Percentiles rank a stretch among this genome's conserved stretches.
Evolutionary conservation across 1,140 invertebrate species (phyloP).

Genomic region (Helicoverpa zea): DNA sequence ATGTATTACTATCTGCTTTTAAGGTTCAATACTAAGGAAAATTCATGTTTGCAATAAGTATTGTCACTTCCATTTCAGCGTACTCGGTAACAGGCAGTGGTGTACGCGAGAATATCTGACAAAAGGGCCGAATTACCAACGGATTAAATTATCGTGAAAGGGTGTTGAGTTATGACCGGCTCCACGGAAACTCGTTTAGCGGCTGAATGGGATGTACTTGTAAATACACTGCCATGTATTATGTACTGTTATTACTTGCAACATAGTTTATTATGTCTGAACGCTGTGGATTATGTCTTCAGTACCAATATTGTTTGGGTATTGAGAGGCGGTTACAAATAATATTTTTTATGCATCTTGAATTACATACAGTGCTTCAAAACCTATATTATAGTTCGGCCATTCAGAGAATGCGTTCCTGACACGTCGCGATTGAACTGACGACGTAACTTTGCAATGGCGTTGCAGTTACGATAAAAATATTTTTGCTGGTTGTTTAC

Average conservation of each 20-base stretch:
- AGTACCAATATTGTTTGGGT: not conserved
- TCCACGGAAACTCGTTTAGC: slow-evolving; percentile 53
- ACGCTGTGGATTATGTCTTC: slow-evolving; percentile 17
- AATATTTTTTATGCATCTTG: no score
- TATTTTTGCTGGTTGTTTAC: no score
- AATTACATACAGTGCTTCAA: no score
- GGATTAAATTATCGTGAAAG: slow-evolving; percentile 66
- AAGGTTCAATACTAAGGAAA: no score
- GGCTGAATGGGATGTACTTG: slow-evolving; percentile 35
- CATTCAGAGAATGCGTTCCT: no score
- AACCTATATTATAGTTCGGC: no score
- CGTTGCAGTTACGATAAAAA: no score
- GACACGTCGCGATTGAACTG: no score
- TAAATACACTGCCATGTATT: slow-evolving; percentile 34
- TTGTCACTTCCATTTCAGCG: slow-evolving; percentile 23
- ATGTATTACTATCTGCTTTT: no score
- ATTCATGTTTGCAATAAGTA: not conserved
- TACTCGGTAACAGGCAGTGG: slow-evolving; percentile 33
- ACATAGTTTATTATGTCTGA: not conserved
- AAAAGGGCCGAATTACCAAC: slow-evolving; percentile 64
- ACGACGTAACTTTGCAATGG: no score
- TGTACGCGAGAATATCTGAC: slow-evolving; percentile 54
- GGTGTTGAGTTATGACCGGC: slow-evolving; percentile 60
- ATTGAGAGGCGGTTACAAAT: not conserved
- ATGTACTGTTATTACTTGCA: slow-evolving; percentile 31